Evolutionary conservation across 2,797 vertebrate species (phyloP).

Genomic region (Gymnopithys bicolor): DNA sequence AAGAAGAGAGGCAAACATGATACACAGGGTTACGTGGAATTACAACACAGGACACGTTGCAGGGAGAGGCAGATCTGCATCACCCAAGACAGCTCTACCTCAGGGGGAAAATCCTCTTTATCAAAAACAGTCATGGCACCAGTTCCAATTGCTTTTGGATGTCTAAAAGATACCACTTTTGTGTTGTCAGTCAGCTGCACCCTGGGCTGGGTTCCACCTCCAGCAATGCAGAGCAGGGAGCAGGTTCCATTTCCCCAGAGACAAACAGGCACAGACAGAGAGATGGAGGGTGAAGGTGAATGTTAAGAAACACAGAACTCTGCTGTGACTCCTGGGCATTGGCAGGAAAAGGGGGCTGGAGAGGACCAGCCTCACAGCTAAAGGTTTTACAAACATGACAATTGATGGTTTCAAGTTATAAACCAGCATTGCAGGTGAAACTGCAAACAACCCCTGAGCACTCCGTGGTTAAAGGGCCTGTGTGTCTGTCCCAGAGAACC

Average conservation of each 20-base stretch:
- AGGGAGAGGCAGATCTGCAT: conserved; percentile 41
- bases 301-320: conserved; percentile 26
- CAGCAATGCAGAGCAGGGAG: conserved; percentile 54
- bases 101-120: neutral
- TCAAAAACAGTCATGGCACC: neutral
- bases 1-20: conserved; percentile 35
- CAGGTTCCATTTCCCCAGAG: neutral
- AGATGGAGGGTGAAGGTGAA: conserved; percentile 37
- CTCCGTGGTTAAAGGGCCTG: neutral
- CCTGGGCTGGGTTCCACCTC: conserved; percentile 29
- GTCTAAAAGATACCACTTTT: conserved; percentile 67
- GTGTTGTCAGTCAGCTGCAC: conserved; percentile 29
- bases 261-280: conserved; percentile 31
- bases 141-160: neutral
- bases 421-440: neutral
- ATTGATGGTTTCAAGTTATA: conserved; percentile 5
- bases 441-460: neutral
- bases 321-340: neutral
- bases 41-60: conserved; percentile 17
- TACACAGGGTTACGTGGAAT: conserved; percentile 32
- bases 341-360: conserved; percentile 28
- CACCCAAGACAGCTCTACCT: conserved; percentile 56
- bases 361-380: neutral
- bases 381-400: neutral
- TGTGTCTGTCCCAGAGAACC: neutral